Evolutionary conservation across 2,888 invertebrate genomes (phyloP).

Genomic region (Podotricha telesiphe): DNA sequence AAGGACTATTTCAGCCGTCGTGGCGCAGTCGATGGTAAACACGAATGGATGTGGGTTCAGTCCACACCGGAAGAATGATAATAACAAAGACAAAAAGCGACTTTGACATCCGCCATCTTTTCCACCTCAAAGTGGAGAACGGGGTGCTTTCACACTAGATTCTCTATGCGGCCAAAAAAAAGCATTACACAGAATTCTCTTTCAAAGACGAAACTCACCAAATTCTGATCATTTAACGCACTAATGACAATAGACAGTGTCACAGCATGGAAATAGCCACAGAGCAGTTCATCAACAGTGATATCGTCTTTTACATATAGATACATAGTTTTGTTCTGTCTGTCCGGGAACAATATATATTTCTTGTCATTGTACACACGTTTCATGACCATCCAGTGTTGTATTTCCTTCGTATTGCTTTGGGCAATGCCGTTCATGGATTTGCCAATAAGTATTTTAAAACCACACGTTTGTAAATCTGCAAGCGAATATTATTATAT

Average conservation of each 20-base stretch:
- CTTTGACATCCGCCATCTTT: too few species aligned
- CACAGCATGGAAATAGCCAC: conserved; percentile 88
- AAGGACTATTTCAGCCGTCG: too few species aligned
- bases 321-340: conserved; percentile 74
- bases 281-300: conserved; percentile 81
- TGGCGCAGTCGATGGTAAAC: too few species aligned
- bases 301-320: conserved; percentile 83
- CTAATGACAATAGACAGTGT: conserved; percentile 69
- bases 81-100: too few species aligned
- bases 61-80: too few species aligned
- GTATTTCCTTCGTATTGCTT: conserved; percentile 44
- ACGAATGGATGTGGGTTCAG: too few species aligned
- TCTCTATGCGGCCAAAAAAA: too few species aligned
- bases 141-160: too few species aligned
- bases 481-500: too few species aligned
- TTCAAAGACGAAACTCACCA: conserved; percentile 50
- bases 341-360: conserved; percentile 82
- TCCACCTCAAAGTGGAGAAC: too few species aligned
- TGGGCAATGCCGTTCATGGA: conserved; percentile 73
- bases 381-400: conserved; percentile 65
- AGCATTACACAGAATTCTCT: too few species aligned
- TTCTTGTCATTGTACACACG: conserved; percentile 74
- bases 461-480: conserved; percentile 69
- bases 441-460: conserved; percentile 83
- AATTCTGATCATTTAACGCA: conserved; percentile 60